phyloP scores from a whole-genome alignment of 2,888 invertebrate genomes.

The Aphidius colemani region DNA sequence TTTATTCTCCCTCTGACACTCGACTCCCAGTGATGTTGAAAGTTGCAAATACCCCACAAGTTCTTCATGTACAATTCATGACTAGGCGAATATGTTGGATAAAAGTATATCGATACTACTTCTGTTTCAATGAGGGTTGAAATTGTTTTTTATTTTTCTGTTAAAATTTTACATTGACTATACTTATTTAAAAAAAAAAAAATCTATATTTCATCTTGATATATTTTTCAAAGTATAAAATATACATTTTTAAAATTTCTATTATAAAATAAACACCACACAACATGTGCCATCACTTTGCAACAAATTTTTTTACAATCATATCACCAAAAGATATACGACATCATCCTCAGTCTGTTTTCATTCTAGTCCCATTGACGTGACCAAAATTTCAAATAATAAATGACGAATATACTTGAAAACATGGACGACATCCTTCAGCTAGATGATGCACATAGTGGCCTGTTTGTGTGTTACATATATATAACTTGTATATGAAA shows the following conservation, averaged over 20 bases:
- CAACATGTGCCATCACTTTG: conserved; percentile 24
- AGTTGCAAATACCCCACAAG: conserved; percentile 29
- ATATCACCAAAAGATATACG: conserved; percentile 32
- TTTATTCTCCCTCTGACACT: conserved; percentile 39
- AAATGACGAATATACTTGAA: conserved; percentile 24
- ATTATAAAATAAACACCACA: neutral
- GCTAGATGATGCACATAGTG: conserved; percentile 17
- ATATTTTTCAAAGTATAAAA: too few relatives aligned
- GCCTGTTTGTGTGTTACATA: conserved; percentile 1
- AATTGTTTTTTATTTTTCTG: neutral
- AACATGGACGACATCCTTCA: conserved; percentile 9
- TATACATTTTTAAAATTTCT: too few relatives aligned
- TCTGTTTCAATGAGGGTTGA: neutral
- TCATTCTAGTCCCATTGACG: conserved; percentile 41
- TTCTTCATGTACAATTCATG: neutral
- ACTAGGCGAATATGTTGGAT: neutral
- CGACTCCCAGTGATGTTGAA: conserved; percentile 30
- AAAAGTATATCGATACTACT: neutral
- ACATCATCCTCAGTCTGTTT: conserved; percentile 39
- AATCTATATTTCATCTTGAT: too few relatives aligned
- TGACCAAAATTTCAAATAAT: conserved; percentile 51
- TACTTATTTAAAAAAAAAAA: neutral
- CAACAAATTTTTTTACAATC: conserved; percentile 13
- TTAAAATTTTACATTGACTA: neutral
- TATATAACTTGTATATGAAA: conserved; percentile 27